Evolutionary conservation across 2,888 invertebrate genomes (phyloP), one percentile per base, ranked within the genome.

Genomic region (Dermolepida albohirtum): DNA sequence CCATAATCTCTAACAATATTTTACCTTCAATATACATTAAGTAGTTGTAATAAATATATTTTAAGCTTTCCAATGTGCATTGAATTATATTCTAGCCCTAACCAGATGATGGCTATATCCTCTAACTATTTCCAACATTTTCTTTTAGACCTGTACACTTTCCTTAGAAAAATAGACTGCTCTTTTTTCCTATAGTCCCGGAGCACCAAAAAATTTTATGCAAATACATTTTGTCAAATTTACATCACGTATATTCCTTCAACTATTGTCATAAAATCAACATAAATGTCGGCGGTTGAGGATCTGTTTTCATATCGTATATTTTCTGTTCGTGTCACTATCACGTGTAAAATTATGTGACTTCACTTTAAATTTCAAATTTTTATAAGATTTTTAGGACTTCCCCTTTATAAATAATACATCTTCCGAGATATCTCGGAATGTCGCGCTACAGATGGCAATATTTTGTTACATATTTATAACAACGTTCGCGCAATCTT

Each of bases 191-290:
- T 52, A 5, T 34, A 14, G 52, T 52, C 29, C 12, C 57, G 12
- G 43, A 12, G 43, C 12, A 43, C 27, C 54, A n/a, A 1, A 22
- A 57, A 57, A 43, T 43, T 57, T 57, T 57, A 57, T 57, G 43
- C 39, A 57, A 57, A 57, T 57, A 57, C 27, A 57, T 22, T 57
- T 57, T 57, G 57, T 41, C 57, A 57, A 44, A 57, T 57, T 57
- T 57, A 57, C 57, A 57, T 57, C 57, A 57, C 57, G 57, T 57
- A 57, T 57, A 43, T 57, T 57, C 43, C 12, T 11, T 12, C 14
- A 40, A 2, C 40, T 40, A 39, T 39, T 54, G 10, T n/a, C 40
- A 54, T 54, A 54, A 40, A 54, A 57, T 57, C 57, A 57, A 29
- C n/a, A 22, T 12, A 43, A 12, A 43, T 43, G 22, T 11, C 57